A percentile compares a stretch with the other conserved stretches of the same genome.
phyloP scores from a whole-genome alignment of 2,113 vertebrate species.

The Erythrocebus patas region DNA sequence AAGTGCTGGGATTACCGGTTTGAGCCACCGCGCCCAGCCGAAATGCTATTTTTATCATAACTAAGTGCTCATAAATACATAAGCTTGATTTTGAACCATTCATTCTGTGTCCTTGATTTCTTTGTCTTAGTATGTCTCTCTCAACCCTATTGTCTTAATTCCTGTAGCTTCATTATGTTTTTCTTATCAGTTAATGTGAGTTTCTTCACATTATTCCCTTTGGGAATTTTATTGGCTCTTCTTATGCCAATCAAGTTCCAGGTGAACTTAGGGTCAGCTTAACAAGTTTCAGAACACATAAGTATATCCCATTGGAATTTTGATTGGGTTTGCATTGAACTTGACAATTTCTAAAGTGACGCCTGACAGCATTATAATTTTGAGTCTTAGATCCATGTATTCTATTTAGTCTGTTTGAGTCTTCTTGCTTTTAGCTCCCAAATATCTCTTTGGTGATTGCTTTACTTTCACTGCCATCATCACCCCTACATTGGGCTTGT shows the following conservation, averaged over 20 bases:
- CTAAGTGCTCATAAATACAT: rapidly evolving
- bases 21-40: too few species aligned
- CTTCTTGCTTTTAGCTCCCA: background rate
- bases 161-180: rapidly evolving
- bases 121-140: background rate
- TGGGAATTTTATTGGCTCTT: background rate
- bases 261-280: background rate
- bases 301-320: background rate
- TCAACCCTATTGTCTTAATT: rapidly evolving
- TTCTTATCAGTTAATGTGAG: background rate
- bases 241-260: background rate
- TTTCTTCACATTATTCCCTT: background rate
- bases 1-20: too few species aligned
- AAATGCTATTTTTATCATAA: too few species aligned
- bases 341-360: background rate
- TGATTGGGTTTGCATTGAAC: background rate
- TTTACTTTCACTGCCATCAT: background rate
- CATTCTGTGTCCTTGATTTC: rapidly evolving
- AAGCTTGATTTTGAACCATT: background rate
- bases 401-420: background rate
- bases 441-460: rapidly evolving
- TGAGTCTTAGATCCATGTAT: background rate
- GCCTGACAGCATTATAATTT: background rate
- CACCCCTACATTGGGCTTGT: rapidly evolving
- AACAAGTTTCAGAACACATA: background rate